Percentiles rank a stretch among this genome's conserved stretches.
phyloP scores from a whole-genome alignment of 2,797 vertebrate genomes.

The Cryptoprocta ferox region DNA sequence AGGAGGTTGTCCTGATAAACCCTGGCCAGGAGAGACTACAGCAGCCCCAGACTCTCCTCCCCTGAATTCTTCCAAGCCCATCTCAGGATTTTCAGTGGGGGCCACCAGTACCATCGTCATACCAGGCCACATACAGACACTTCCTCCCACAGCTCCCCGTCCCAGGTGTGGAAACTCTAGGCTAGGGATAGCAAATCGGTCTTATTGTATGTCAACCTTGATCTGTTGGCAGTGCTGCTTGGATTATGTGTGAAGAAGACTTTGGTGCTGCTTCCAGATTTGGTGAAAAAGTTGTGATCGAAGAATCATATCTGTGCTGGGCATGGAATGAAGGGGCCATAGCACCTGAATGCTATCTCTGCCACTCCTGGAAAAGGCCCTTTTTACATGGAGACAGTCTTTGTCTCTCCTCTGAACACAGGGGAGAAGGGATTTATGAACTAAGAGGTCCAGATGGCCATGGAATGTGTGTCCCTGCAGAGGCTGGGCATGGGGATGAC shows the following conservation, averaged over 20 bases:
- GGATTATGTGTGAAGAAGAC: not conserved
- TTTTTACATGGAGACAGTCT: not conserved
- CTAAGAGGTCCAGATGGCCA: not conserved
- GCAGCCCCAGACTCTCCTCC: not conserved
- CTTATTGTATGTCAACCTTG: not conserved
- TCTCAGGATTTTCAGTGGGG: not conserved
- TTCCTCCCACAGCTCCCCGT: not conserved
- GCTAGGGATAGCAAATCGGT: not conserved
- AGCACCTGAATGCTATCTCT: rapidly evolving
- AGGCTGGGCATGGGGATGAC: not conserved
- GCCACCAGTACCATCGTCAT: not conserved
- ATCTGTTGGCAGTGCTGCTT: not conserved
- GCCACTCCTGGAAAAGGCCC: not conserved
- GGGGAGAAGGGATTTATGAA: not conserved
- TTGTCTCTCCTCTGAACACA: not conserved
- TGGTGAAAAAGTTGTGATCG: not conserved
- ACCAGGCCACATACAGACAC: not conserved
- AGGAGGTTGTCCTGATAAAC: not conserved
- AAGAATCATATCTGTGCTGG: not conserved
- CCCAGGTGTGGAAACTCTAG: not conserved
- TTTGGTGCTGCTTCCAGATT: not conserved
- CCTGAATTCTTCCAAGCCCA: not conserved
- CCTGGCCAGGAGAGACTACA: not conserved
- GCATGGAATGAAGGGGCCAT: not conserved
- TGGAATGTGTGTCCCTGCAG: not conserved